Base-by-base conservation (phyloP, 2,797 vertebrate species). In the Neoniphon sammara region DNA sequence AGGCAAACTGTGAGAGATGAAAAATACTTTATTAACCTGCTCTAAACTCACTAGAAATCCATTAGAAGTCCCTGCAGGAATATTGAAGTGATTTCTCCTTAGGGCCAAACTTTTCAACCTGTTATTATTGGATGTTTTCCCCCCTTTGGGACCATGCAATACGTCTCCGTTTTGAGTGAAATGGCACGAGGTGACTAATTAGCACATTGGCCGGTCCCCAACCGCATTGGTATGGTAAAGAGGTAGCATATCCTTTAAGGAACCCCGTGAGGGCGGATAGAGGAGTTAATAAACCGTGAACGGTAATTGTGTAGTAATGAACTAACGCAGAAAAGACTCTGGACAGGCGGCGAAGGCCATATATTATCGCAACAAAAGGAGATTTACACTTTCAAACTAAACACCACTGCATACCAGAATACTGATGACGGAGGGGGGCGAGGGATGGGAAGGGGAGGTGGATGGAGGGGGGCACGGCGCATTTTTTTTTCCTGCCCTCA, bases 221-320 rank as follows among this genome's bases (percentile, higher is more conserved):
- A 84, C 89, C 88, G 95, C 94, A 96, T 96, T 97, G 94, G 95
- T 94, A 96, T 96, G 95, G 93, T 95, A 96, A 98, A 96, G 95
- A 95, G 95, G 93, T 90, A 93, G 94, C 94, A 90, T 94, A 94
- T 95, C 90, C 82, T 90, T 96, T 94, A 93, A 90, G 89, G 91
- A 94, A 93, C 93, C 90, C 85, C 75, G 93, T 89, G 91, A 93
- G 94, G 94, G 95, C 94, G 95, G 95, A 97, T 95, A 97, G 95
- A 97, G 94, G 93, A 96, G 95, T 96, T 98, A 99, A 98, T 98
- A 97, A 97, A 97, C 96, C 96, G 95, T 98, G 97, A 98, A 97
- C 96, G 93, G 96, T 97, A 99, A 98, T 97, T 98, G 97, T 98
- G 96, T 96, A 97, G 96, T 98, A 99, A 99, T 98, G 97, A 98